Evolutionary conservation across 1,140 invertebrate genomes (phyloP).

Genomic region (Bilobella aurantiaca): DNA sequence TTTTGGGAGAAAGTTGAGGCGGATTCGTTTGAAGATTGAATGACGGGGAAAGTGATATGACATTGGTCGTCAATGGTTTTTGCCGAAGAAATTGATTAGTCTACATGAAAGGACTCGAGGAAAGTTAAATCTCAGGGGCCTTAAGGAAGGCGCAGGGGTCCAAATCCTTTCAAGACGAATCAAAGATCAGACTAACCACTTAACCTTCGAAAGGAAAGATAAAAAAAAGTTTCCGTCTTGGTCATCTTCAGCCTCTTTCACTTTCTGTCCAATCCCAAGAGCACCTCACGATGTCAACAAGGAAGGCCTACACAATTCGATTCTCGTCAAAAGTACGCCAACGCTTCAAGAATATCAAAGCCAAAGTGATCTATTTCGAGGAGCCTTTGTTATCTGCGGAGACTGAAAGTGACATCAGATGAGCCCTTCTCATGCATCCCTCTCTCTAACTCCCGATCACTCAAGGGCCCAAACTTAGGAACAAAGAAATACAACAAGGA

Average conservation of each 20-base stretch:
- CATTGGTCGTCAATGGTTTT: neutral
- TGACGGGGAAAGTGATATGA: neutral
- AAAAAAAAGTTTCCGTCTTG: neutral
- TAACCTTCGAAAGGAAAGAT: slow-evolving; percentile 26
- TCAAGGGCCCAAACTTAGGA: neutral
- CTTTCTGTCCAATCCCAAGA: neutral
- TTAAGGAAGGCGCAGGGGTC: too few relatives aligned
- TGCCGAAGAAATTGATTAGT: slow-evolving; percentile 24
- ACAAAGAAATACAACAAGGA: neutral
- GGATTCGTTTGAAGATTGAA: slow-evolving; percentile 1
- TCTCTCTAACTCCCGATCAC: neutral
- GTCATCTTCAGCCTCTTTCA: neutral
- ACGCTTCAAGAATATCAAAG: neutral
- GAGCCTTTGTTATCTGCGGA: neutral
- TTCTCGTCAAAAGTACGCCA: neutral
- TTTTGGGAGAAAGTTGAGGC: slow-evolving; percentile 1
- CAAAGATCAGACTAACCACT: slow-evolving; percentile 32
- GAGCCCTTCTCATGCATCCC: neutral
- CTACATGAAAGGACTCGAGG: slow-evolving; percentile 26
- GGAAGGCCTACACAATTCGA: neutral
- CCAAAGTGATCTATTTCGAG: too few relatives aligned
- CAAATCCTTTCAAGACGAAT: slow-evolving; percentile 29
- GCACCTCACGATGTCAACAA: neutral
- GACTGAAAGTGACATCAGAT: neutral
- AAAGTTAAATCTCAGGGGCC: too few relatives aligned